These are phyloP conservation scores for Listronotus oregonensis DNA, from an alignment of 1,140 invertebrate genomes.

Conservation along the genomic window DNA sequence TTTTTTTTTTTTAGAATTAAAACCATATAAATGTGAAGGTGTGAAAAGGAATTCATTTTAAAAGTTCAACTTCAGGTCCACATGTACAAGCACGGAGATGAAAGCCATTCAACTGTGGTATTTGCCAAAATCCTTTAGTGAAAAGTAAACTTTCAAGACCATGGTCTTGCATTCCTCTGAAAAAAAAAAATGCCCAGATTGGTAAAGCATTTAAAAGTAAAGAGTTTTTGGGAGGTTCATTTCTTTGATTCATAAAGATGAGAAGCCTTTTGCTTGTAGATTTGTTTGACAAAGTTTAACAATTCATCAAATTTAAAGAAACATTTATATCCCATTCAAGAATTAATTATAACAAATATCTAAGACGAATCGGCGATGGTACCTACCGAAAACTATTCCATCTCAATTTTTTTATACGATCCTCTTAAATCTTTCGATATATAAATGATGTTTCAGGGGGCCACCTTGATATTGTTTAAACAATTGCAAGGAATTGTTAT, in stretches of 20 bases:
- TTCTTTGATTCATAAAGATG: slow-evolving; percentile 58
- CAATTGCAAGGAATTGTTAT: too few species aligned
- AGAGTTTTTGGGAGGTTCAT: slow-evolving; percentile 57
- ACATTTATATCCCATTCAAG: slow-evolving; percentile 61
- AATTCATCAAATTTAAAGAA: slow-evolving; percentile 62
- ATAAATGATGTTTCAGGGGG: too few species aligned
- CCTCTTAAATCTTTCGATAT: too few species aligned
- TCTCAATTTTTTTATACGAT: too few species aligned
- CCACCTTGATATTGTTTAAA: too few species aligned
- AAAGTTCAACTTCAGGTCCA: slow-evolving; percentile 52
- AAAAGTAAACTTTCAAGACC: slow-evolving; percentile 50
- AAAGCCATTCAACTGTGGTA: slow-evolving; percentile 50
- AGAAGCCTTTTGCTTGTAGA: slow-evolving; percentile 58
- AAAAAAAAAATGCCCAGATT: slow-evolving; percentile 55
- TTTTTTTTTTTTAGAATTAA: slow-evolving; percentile 56
- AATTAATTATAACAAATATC: too few species aligned
- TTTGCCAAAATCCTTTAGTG: slow-evolving; percentile 50
- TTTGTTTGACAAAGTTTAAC: slow-evolving; percentile 59
- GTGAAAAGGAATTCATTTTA: slow-evolving; percentile 50
- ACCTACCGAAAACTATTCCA: too few species aligned
- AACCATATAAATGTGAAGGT: slow-evolving; percentile 52
- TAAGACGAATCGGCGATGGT: too few species aligned
- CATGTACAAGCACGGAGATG: slow-evolving; percentile 48
- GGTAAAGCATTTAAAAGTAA: slow-evolving; percentile 57
- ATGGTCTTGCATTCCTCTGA: slow-evolving; percentile 42